Percentiles rank a stretch among this genome's conserved stretches.
phyloP scores from a whole-genome alignment of 2,113 vertebrate species.

The Lampris megalopsis region DNA sequence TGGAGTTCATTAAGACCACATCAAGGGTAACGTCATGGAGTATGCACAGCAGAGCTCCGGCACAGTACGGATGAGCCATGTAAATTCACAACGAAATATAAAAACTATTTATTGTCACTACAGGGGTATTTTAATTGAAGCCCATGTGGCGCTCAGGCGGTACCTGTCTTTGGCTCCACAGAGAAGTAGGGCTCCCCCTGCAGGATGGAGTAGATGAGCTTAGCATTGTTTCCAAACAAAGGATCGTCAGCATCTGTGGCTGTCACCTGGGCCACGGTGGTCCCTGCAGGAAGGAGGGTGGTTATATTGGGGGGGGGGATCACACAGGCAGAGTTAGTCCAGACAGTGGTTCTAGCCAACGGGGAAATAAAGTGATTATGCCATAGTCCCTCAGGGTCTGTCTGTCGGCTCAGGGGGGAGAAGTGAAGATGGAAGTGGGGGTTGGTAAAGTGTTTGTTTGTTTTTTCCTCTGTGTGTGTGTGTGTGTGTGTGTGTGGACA shows the following conservation, averaged over 20 bases:
- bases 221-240: constrained; percentile 87
- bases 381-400: constrained; percentile 63
- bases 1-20: constrained; percentile 6
- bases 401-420: constrained; percentile 59
- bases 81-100: constrained; percentile 30
- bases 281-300: constrained; percentile 81
- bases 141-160: too few relatives aligned
- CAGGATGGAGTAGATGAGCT: constrained; percentile 91
- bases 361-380: constrained; percentile 78
- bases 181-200: constrained; percentile 97
- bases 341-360: constrained; percentile 61
- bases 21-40: not conserved
- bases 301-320: constrained; percentile 29
- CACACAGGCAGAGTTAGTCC: constrained; percentile 57
- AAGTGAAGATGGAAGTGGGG: constrained; percentile 29
- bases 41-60: constrained; percentile 1
- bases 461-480: not conserved
- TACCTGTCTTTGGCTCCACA: constrained; percentile 96
- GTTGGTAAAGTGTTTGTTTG: constrained; percentile 1
- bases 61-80: constrained; percentile 16
- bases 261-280: constrained; percentile 92
- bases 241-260: constrained; percentile 93
- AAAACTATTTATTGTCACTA: not conserved
- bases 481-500: constrained; percentile 11
- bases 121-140: not conserved